Percentiles rank a stretch among this genome's conserved stretches.
These are phyloP conservation scores for Callipepla squamata DNA, from an alignment of 2,113 vertebrate species.

Conservation along the genomic window DNA sequence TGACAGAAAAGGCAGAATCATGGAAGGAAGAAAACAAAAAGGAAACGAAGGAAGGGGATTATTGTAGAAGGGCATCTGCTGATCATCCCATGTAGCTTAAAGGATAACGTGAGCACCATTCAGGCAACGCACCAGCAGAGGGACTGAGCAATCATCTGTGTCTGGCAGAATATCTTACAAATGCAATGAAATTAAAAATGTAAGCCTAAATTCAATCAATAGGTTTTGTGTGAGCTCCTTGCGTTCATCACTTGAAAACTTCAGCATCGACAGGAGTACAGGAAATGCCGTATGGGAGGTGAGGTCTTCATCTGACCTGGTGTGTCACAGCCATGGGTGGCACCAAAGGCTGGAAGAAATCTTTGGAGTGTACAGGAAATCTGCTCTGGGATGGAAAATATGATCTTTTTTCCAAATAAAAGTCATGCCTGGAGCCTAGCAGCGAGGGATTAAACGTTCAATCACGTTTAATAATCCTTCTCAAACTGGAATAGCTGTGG, in stretches of 20 bases:
- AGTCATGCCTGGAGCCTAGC: neutral
- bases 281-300: neutral
- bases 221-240: neutral
- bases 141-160: too few species aligned
- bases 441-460: constrained; percentile 33
- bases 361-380: neutral
- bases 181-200: neutral
- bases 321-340: rapidly evolving
- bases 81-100: too few species aligned
- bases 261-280: neutral
- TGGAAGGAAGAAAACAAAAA: neutral
- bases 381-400: neutral
- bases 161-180: neutral
- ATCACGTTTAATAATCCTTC: neutral
- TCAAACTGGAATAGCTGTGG: neutral
- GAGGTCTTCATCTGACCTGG: neutral
- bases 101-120: neutral
- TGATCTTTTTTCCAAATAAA: neutral
- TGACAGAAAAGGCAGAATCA: neutral
- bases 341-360: neutral
- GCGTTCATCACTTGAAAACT: neutral
- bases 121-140: neutral
- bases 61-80: neutral
- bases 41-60: neutral
- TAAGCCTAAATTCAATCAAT: neutral